A percentile compares a stretch with the other conserved stretches of the same genome.
These are phyloP conservation scores for Drusus annulatus DNA, from an alignment of 1,140 invertebrate species.

Conservation along the genomic window DNA sequence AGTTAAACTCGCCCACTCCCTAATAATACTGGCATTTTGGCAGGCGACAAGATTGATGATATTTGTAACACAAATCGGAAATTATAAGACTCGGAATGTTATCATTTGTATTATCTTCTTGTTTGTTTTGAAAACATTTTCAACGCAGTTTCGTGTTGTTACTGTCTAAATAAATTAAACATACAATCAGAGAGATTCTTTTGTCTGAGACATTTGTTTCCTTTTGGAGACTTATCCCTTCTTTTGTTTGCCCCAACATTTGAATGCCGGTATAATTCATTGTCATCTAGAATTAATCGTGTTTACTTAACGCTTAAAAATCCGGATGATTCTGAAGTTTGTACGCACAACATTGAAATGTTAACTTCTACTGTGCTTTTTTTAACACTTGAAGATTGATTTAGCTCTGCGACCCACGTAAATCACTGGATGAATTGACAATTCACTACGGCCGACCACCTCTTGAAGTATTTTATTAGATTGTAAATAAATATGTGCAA, in stretches of 20 bases:
- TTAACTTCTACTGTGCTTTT: background rate
- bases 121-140: conserved; percentile 17
- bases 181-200: conserved; percentile 29
- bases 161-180: conserved; percentile 4
- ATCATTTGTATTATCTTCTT: background rate
- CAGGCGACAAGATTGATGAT: too few species aligned
- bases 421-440: too few species aligned
- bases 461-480: too few species aligned
- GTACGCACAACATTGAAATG: background rate
- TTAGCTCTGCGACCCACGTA: background rate
- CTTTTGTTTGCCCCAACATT: conserved; percentile 22
- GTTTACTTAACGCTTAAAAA: conserved; percentile 15
- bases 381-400: background rate
- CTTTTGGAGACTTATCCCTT: conserved; percentile 1
- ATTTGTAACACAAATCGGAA: too few species aligned
- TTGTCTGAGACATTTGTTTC: conserved; percentile 27
- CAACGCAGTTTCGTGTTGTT: background rate
- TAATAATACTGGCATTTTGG: too few species aligned
- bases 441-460: too few species aligned
- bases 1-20: too few species aligned
- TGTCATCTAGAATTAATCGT: conserved; percentile 24
- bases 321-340: background rate
- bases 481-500: too few species aligned
- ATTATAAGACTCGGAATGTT: too few species aligned
- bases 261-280: conserved; percentile 5